phyloP scores from a whole-genome alignment of 2,113 vertebrate genomes.

The Pimephales promelas region DNA sequence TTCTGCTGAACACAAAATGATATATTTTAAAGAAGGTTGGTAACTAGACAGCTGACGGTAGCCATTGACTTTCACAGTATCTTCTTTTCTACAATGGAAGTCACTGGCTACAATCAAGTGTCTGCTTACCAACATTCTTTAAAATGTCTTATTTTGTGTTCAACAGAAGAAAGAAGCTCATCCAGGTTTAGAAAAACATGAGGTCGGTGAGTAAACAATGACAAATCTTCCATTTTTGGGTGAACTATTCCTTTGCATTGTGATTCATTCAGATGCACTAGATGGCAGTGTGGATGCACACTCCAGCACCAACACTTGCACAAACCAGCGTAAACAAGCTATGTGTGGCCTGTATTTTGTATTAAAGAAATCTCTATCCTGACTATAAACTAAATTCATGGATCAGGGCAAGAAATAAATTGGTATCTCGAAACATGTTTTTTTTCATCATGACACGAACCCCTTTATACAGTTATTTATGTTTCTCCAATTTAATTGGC shows the following conservation, averaged over 20 bases:
- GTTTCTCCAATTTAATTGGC: background rate
- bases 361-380: background rate
- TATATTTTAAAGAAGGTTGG: no score
- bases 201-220: no score
- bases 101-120: no score
- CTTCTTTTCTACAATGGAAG: no score
- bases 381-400: background rate
- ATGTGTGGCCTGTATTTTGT: background rate
- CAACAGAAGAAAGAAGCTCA: no score
- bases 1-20: no score
- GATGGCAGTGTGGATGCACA: constrained; percentile 79
- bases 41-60: no score
- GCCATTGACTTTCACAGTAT: no score
- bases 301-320: constrained; percentile 21
- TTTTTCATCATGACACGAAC: background rate
- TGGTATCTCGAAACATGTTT: background rate
- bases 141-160: no score
- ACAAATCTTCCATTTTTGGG: no score
- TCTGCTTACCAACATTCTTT: no score
- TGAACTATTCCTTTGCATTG: background rate
- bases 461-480: background rate
- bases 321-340: background rate
- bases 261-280: constrained; percentile 66
- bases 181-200: no score
- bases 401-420: background rate